Evolutionary conservation across 2,113 vertebrate species (phyloP).

Genomic region (Tetraodon nigroviridis): DNA sequence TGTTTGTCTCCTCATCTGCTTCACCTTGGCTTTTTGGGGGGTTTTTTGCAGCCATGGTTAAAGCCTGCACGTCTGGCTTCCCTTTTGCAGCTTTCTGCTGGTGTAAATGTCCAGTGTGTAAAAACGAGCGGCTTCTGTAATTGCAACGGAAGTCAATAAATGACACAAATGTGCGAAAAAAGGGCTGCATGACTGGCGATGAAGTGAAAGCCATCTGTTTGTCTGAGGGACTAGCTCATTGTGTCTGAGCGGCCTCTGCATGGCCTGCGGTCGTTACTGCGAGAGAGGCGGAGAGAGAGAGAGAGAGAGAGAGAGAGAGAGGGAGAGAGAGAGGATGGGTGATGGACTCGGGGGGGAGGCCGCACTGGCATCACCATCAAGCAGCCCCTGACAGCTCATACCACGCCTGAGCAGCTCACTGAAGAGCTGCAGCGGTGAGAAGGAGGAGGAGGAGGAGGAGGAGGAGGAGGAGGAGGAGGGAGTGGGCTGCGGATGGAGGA

Average conservation of each 20-base stretch:
- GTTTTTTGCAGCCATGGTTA: background rate
- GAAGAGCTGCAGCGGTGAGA: conserved; percentile 53
- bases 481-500: conserved; percentile 26
- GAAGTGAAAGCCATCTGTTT: conserved; percentile 46
- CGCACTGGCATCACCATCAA: conserved; percentile 66
- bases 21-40: no score
- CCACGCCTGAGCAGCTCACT: conserved; percentile 73
- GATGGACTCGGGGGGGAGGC: conserved; percentile 64
- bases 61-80: background rate
- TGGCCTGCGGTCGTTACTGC: conserved; percentile 55
- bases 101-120: background rate
- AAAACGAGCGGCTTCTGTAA: background rate
- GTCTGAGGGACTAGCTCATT: conserved; percentile 3
- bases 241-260: conserved; percentile 54
- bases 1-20: no score
- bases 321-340: conserved; percentile 36
- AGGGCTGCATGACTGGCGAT: conserved; percentile 12
- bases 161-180: background rate
- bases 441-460: background rate
- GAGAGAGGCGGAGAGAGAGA: conserved; percentile 9
- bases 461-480: background rate
- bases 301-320: conserved; percentile 1
- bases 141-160: no score
- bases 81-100: no score
- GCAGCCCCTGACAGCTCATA: conserved; percentile 79